phyloP scores from a whole-genome alignment of 2,888 invertebrate genomes.

The Pheosia gnoma region DNA sequence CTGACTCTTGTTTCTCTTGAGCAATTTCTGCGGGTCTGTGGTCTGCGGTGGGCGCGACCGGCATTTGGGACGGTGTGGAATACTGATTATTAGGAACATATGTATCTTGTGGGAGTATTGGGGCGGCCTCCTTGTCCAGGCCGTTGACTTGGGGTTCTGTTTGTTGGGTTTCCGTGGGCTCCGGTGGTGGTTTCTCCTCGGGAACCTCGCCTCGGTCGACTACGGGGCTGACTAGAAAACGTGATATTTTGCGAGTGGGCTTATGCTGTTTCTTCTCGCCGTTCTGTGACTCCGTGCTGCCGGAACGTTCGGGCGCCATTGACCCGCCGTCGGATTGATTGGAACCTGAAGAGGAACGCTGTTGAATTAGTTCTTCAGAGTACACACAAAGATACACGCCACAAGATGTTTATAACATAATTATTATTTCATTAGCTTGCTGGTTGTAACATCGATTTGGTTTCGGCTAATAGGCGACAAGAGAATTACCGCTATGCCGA shows the following conservation, averaged over 20 bases:
- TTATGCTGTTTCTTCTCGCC: conserved; percentile 77
- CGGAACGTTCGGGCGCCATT: conserved; percentile 65
- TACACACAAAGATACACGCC: too few species aligned
- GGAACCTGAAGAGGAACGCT: conserved; percentile 55
- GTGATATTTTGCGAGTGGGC: conserved; percentile 89
- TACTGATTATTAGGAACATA: conserved; percentile 50
- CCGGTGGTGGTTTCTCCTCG: conserved; percentile 41
- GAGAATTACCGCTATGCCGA: too few species aligned
- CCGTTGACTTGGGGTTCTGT: conserved; percentile 53
- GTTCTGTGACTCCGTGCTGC: conserved; percentile 67
- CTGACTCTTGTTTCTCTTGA: too few species aligned
- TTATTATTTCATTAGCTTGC: too few species aligned
- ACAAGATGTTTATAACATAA: too few species aligned
- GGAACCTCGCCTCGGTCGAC: conserved; percentile 80
- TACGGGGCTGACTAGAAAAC: conserved; percentile 93
- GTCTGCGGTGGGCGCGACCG: conserved; percentile 8
- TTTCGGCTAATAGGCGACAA: too few species aligned
- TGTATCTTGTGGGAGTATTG: conserved; percentile 35
- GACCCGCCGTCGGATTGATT: conserved; percentile 79
- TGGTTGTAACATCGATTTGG: too few species aligned
- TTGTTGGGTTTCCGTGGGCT: conserved; percentile 30
- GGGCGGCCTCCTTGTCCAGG: conserved; percentile 44
- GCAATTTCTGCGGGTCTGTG: conserved; percentile 26
- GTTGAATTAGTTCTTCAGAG: too few species aligned
- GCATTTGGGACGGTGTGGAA: conserved; percentile 30